Evolutionary conservation across 2,113 vertebrate genomes (phyloP).

Genomic region (Thryonomys swinderianus): DNA sequence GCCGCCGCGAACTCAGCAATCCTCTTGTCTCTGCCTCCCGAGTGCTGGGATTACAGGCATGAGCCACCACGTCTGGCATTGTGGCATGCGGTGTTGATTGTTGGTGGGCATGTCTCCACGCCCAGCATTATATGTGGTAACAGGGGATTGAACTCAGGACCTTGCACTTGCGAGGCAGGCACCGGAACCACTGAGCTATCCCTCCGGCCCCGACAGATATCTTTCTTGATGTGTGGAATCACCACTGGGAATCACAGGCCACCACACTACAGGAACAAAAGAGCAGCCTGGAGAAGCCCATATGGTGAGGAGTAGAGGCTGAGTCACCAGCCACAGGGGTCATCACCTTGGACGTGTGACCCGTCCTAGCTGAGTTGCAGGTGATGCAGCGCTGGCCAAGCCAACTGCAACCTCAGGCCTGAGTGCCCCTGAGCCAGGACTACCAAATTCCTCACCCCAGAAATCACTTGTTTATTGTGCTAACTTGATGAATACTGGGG

Average conservation of each 20-base stretch:
- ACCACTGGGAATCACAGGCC: fast-evolving
- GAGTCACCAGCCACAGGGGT: too few species aligned
- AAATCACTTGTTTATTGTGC: not conserved
- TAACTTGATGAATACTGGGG: not conserved
- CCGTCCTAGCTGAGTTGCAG: fast-evolving
- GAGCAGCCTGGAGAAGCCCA: not conserved
- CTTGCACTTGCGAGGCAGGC: too few species aligned
- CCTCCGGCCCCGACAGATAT: fast-evolving
- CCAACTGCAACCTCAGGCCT: not conserved
- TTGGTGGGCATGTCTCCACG: too few species aligned
- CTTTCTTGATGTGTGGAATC: fast-evolving
- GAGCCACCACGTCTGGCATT: too few species aligned
- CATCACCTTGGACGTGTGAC: fast-evolving
- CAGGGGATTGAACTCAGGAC: too few species aligned
- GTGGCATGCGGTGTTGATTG: too few species aligned
- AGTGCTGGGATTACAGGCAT: too few species aligned
- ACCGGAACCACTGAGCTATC: too few species aligned
- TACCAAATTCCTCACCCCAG: not conserved
- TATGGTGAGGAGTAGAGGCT: not conserved
- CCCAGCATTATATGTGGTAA: too few species aligned
- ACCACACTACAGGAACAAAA: not conserved
- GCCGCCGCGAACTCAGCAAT: too few species aligned
- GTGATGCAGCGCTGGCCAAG: not conserved
- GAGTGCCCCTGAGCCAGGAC: too few species aligned
- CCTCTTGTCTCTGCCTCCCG: too few species aligned